Evolutionary conservation across 2,888 invertebrate species (phyloP).

Genomic region (Sthenelais limicola): DNA sequence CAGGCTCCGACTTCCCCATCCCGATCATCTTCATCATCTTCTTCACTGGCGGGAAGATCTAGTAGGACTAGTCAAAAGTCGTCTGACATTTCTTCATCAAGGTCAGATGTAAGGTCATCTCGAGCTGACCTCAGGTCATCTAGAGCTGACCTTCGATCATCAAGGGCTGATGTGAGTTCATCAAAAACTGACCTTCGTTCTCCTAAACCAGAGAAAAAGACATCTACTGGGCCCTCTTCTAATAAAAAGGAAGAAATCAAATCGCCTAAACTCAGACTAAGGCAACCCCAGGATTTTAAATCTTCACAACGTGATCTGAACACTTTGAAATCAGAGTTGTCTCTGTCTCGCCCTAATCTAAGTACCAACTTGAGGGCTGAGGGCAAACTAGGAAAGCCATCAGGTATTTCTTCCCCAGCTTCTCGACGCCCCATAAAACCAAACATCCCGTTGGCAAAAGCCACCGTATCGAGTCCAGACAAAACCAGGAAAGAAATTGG

Average conservation of each 20-base stretch:
- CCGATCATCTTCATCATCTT: no score
- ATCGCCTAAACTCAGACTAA: constrained; percentile 12
- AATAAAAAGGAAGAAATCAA: constrained; percentile 13
- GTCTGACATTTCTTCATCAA: no score
- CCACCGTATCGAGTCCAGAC: neutral
- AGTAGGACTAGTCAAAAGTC: no score
- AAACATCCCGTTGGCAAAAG: constrained; percentile 4
- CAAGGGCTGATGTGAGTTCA: constrained; percentile 9
- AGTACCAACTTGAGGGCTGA: no score
- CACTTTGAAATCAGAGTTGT: neutral
- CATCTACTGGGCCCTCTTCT: neutral
- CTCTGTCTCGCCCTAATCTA: constrained; percentile 4
- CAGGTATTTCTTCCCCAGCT: neutral
- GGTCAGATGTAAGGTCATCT: constrained; percentile 3
- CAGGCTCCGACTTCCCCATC: constrained; percentile 1
- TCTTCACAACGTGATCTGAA: constrained; percentile 4
- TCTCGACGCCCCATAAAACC: constrained; percentile 21
- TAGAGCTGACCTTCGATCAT: constrained; percentile 15
- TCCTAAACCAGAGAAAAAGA: neutral
- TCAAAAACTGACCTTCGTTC: neutral
- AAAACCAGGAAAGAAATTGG: neutral
- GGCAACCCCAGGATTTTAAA: neutral
- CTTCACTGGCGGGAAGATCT: no score
- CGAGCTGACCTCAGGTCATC: constrained; percentile 2
- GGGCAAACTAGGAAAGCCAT: no score